phyloP scores from a whole-genome alignment of 2,888 invertebrate species.

The Argynnis bischoffii region DNA sequence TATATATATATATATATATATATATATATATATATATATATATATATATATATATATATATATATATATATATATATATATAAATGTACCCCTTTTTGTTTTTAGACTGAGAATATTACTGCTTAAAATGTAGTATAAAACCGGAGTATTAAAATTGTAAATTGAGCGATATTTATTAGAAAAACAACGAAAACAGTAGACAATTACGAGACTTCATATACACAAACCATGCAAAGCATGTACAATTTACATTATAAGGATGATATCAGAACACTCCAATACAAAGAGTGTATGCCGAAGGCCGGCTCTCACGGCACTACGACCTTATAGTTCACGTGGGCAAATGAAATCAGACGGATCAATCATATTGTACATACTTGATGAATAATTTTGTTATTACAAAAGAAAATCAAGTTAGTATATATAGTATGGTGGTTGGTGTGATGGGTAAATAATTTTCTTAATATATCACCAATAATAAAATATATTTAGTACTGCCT shows the following conservation, averaged over 20 bases:
- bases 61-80: no score
- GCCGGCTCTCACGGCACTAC: constrained; percentile 50
- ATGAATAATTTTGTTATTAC: constrained; percentile 11
- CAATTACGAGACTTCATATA: constrained; percentile 10
- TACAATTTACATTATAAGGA: constrained; percentile 19
- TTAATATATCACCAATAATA: no score
- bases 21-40: no score
- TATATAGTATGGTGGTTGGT: not conserved
- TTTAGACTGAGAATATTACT: no score
- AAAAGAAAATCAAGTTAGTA: not conserved
- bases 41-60: no score
- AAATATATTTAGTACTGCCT: no score
- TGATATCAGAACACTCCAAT: constrained; percentile 11
- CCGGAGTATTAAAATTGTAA: no score
- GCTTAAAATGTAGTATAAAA: not conserved
- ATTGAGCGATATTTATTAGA: not conserved
- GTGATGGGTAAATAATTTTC: no score
- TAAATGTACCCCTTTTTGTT: no score
- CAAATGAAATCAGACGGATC: constrained; percentile 59
- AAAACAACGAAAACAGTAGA: not conserved
- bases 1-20: no score
- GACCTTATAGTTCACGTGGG: constrained; percentile 53
- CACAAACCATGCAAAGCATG: not conserved
- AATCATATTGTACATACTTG: constrained; percentile 44
- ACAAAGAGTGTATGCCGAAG: constrained; percentile 27